Evolutionary conservation across 2,113 vertebrate species (phyloP).

Genomic region (Cryptotis parvus): DNA sequence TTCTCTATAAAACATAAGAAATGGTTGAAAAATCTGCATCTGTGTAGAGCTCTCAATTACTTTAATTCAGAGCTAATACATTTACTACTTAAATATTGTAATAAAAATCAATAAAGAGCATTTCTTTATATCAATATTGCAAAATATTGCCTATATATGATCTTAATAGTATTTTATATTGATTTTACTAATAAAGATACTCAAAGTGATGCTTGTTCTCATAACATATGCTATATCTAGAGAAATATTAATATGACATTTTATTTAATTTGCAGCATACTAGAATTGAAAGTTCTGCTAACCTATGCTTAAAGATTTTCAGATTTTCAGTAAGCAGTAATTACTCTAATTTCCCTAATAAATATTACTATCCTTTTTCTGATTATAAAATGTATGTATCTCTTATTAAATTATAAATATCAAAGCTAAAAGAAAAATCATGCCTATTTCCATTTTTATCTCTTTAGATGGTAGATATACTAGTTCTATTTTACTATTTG

Average conservation of each 20-base stretch:
- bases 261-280: not conserved
- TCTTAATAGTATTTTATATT: slow-evolving; percentile 17
- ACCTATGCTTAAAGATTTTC: not conserved
- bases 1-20: slow-evolving; percentile 31
- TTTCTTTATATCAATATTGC: not conserved
- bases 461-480: not conserved
- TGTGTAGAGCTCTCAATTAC: not conserved
- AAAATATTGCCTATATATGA: not conserved
- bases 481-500: slow-evolving; percentile 14
- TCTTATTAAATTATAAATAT: slow-evolving; percentile 19
- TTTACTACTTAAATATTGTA: not conserved
- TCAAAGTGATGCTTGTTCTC: not conserved
- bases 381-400: not conserved
- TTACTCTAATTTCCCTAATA: not conserved
- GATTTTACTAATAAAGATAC: not conserved
- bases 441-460: not conserved
- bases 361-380: not conserved
- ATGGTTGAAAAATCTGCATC: not conserved
- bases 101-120: not conserved
- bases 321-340: slow-evolving; percentile 7
- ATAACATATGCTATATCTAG: not conserved
- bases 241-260: not conserved
- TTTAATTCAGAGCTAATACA: not conserved
- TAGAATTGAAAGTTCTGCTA: not conserved
- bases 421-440: slow-evolving; percentile 17